Evolutionary conservation across 2,113 vertebrate species (phyloP).

Genomic region (Scophthalmus maximus): DNA sequence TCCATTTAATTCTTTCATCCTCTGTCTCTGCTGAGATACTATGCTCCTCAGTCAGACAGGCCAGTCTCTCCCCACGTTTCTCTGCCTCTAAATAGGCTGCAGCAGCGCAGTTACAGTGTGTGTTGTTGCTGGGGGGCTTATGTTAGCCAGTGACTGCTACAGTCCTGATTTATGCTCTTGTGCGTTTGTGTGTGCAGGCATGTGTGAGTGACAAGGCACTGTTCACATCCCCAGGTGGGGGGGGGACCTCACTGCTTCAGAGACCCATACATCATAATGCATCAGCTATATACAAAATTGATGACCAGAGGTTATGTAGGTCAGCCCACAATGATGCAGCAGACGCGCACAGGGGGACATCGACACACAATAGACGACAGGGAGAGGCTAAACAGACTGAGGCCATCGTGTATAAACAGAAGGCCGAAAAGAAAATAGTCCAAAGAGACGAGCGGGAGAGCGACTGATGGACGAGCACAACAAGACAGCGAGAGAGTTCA

Average conservation of each 20-base stretch:
- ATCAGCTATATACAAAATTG: slow-evolving; percentile 63
- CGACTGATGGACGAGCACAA: slow-evolving; percentile 5
- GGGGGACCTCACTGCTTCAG: slow-evolving; percentile 10
- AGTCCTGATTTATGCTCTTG: slow-evolving; percentile 54
- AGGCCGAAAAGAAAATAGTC: neutral
- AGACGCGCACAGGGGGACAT: slow-evolving; percentile 28
- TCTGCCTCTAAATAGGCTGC: slow-evolving; percentile 52
- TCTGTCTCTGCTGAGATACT: slow-evolving; percentile 12
- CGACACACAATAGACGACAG: slow-evolving; percentile 24
- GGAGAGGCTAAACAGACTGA: slow-evolving; percentile 17
- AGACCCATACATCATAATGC: slow-evolving; percentile 63
- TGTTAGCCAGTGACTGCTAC: slow-evolving; percentile 51
- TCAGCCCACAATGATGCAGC: slow-evolving; percentile 58
- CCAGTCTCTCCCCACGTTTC: slow-evolving; percentile 32
- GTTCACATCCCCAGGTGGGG: slow-evolving; percentile 19
- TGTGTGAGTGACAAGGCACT: slow-evolving; percentile 24
- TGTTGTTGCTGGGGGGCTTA: slow-evolving; percentile 55
- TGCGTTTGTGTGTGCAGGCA: neutral
- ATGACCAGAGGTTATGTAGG: slow-evolving; percentile 69
- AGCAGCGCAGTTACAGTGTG: slow-evolving; percentile 40
- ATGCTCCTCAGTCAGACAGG: slow-evolving; percentile 39
- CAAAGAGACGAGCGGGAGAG: slow-evolving; percentile 22
- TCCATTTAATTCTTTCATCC: slow-evolving; percentile 57
- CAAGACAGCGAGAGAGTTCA: neutral
- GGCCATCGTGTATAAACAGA: slow-evolving; percentile 14